Evolutionary conservation across 2,797 vertebrate species (phyloP).

Genomic region (Phalanger gymnotis): DNA sequence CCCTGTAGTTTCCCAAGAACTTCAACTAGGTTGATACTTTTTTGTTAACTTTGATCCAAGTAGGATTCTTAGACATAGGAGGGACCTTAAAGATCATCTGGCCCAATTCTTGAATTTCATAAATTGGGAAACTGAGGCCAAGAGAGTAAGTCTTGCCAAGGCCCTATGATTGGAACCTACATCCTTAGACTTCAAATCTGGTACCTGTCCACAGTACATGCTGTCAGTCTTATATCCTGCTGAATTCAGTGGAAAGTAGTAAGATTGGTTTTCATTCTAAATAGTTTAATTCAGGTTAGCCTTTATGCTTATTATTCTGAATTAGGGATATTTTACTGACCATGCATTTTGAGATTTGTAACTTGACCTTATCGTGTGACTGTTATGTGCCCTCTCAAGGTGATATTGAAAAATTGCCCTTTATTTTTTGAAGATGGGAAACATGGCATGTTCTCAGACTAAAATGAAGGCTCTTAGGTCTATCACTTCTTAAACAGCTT

Average conservation of each 20-base stretch:
- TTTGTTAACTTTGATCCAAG: background rate
- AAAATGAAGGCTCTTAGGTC: background rate
- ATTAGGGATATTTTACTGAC: background rate
- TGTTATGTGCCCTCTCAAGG: background rate
- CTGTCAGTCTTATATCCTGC: background rate
- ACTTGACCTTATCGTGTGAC: slow-evolving; percentile 6
- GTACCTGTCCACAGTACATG: background rate
- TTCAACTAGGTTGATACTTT: background rate
- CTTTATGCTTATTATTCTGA: slow-evolving; percentile 31
- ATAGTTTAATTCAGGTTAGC: slow-evolving; percentile 5
- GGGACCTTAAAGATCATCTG: background rate
- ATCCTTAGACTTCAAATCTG: background rate
- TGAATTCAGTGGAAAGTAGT: slow-evolving; percentile 9
- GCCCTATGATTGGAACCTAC: background rate
- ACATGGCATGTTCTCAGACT: background rate
- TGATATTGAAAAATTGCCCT: slow-evolving; percentile 1
- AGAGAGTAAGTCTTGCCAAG: background rate
- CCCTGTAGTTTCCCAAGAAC: background rate
- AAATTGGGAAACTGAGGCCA: background rate
- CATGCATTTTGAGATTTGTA: background rate
- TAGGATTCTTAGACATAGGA: background rate
- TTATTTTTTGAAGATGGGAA: background rate
- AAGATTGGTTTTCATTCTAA: background rate
- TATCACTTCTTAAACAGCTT: background rate
- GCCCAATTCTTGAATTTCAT: background rate